Evolutionary conservation across 1,140 invertebrate species (phyloP).

Genomic region (Cheumatopsyche charites): DNA sequence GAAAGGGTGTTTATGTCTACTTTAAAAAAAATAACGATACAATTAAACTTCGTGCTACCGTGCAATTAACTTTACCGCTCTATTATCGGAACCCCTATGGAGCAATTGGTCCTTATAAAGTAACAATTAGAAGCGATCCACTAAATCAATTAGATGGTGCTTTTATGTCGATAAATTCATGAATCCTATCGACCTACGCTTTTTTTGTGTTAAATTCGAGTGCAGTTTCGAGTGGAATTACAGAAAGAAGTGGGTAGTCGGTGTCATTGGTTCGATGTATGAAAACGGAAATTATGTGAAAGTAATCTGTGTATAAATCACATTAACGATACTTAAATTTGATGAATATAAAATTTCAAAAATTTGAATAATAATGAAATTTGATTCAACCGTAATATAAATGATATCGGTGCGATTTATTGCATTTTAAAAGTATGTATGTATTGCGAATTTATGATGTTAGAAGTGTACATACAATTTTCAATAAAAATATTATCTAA

Average conservation of each 20-base stretch:
- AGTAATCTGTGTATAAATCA: too few relatives aligned
- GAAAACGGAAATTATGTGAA: too few relatives aligned
- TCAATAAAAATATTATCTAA: too few relatives aligned
- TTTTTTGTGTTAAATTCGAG: neutral
- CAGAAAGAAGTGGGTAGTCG: neutral
- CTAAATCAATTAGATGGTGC: neutral
- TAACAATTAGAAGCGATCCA: neutral
- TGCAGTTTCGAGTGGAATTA: neutral
- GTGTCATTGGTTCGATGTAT: conserved; percentile 3
- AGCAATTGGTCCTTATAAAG: neutral
- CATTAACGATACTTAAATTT: too few relatives aligned
- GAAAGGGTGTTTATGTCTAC: neutral
- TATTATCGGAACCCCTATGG: conserved; percentile 1
- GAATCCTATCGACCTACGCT: too few relatives aligned
- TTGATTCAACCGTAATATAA: too few relatives aligned
- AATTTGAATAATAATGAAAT: too few relatives aligned
- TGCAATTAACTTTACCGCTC: neutral
- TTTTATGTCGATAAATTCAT: neutral
- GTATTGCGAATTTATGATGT: too few relatives aligned
- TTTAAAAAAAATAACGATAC: neutral
- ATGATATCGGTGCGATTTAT: too few relatives aligned
- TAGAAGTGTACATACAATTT: too few relatives aligned
- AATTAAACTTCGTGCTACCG: neutral
- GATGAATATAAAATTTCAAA: too few relatives aligned
- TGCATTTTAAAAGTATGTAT: too few relatives aligned